phyloP scores from a whole-genome alignment of 2,888 invertebrate species.

The Drosophila barbarae region DNA sequence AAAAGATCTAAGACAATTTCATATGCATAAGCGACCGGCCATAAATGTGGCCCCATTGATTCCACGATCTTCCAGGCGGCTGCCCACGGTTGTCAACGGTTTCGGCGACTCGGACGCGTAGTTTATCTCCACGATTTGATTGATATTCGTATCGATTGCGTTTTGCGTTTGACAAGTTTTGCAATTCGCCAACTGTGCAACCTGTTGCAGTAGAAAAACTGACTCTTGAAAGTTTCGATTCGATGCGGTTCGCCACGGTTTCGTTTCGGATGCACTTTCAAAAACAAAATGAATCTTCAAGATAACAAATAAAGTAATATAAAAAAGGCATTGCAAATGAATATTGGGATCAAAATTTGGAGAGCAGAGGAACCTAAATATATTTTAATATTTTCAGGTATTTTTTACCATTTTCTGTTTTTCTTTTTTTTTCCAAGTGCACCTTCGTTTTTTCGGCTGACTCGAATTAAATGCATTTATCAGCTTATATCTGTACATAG shows the following conservation, averaged over 20 bases:
- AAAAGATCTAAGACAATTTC: constrained; percentile 58
- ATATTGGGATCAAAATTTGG: no score
- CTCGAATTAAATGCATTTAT: constrained; percentile 73
- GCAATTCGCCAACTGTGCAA: constrained; percentile 66
- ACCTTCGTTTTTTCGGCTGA: constrained; percentile 32
- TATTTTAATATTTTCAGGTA: background rate
- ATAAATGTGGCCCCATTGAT: constrained; percentile 51
- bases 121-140: constrained; percentile 64
- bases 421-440: background rate
- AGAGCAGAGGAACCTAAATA: background rate
- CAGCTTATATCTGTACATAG: constrained; percentile 55
- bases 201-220: constrained; percentile 34
- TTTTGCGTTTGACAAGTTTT: constrained; percentile 74
- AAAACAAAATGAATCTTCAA: no score
- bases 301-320: no score
- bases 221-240: constrained; percentile 38
- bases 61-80: constrained; percentile 48
- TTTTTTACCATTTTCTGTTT: background rate
- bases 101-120: constrained; percentile 21
- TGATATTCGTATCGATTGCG: constrained; percentile 77
- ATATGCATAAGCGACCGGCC: constrained; percentile 65
- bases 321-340: no score
- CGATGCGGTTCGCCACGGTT: constrained; percentile 34
- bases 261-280: constrained; percentile 13
- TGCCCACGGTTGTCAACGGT: constrained; percentile 68